phyloP scores from a whole-genome alignment of 2,888 invertebrate species.

The Cosmia trapezina region DNA sequence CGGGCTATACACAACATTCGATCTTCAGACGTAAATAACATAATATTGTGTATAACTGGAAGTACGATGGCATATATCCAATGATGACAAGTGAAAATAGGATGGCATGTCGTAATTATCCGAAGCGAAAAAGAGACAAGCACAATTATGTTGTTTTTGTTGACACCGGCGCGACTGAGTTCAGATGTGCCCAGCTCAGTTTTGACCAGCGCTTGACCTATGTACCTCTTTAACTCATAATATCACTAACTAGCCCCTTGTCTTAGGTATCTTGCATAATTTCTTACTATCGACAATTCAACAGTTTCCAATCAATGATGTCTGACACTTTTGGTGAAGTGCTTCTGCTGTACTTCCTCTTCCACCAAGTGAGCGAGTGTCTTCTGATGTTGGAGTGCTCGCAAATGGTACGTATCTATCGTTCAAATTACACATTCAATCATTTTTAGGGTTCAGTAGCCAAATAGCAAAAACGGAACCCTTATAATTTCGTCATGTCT shows the following conservation, averaged over 20 bases:
- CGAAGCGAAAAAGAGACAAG: not conserved
- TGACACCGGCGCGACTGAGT: not conserved
- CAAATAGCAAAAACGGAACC: too few relatives aligned
- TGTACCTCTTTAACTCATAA: not conserved
- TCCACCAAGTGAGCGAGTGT: conserved; percentile 57
- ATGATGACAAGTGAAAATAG: not conserved
- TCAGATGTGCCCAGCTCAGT: not conserved
- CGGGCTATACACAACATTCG: too few relatives aligned
- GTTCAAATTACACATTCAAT: not conserved
- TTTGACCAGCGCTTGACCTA: too few relatives aligned
- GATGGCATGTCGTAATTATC: not conserved
- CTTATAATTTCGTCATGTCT: too few relatives aligned
- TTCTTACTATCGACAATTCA: not conserved
- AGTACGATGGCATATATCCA: too few relatives aligned
- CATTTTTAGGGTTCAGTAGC: not conserved
- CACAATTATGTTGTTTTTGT: not conserved
- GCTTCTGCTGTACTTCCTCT: conserved; percentile 35
- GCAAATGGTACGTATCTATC: conserved; percentile 47
- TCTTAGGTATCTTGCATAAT: not conserved
- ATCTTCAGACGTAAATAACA: not conserved
- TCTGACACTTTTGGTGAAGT: conserved; percentile 39
- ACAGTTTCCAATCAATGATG: conserved; percentile 41
- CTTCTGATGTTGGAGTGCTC: conserved; percentile 58
- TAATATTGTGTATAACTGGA: not conserved
- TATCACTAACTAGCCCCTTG: not conserved